Conservation (phyloP, 2,888 invertebrate species). For the Physocephala rufipes region DNA sequence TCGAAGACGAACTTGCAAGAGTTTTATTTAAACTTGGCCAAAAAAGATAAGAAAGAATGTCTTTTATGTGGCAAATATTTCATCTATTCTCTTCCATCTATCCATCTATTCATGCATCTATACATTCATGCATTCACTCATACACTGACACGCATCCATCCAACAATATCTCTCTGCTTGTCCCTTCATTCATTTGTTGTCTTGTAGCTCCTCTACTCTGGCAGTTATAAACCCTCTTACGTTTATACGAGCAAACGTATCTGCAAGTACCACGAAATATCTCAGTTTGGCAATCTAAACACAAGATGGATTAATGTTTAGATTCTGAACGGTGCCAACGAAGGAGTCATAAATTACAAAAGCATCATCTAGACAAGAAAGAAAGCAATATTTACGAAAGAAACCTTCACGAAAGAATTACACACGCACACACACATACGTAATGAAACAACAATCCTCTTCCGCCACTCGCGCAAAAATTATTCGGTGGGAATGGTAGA, state of each 20-base stretch:
- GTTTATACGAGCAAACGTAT: background rate
- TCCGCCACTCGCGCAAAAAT: too few relatives aligned
- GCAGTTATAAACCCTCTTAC: background rate
- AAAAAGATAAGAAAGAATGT: slow-evolving; percentile 6
- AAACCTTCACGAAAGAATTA: slow-evolving; percentile 9
- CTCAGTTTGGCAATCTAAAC: slow-evolving; percentile 25
- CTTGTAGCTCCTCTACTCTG: too few relatives aligned
- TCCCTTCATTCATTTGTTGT: background rate
- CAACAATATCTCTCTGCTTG: background rate
- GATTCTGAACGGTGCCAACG: slow-evolving; percentile 19
- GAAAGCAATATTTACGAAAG: slow-evolving; percentile 26
- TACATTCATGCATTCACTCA: background rate
- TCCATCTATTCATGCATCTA: background rate
- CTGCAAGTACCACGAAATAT: background rate
- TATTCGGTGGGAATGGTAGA: too few relatives aligned
- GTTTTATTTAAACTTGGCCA: slow-evolving; percentile 5
- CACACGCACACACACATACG: background rate
- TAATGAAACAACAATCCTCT: too few relatives aligned
- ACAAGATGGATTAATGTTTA: slow-evolving; percentile 32
- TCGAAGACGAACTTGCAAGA: background rate
- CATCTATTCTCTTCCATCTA: background rate
- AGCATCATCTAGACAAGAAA: slow-evolving; percentile 27
- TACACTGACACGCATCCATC: background rate
- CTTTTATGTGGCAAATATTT: slow-evolving; percentile 1
- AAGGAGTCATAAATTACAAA: slow-evolving; percentile 30